A percentile compares a stretch with the other conserved stretches of the same genome.
phyloP scores from a whole-genome alignment of 2,113 vertebrate species.

The Macquaria ambigua region DNA sequence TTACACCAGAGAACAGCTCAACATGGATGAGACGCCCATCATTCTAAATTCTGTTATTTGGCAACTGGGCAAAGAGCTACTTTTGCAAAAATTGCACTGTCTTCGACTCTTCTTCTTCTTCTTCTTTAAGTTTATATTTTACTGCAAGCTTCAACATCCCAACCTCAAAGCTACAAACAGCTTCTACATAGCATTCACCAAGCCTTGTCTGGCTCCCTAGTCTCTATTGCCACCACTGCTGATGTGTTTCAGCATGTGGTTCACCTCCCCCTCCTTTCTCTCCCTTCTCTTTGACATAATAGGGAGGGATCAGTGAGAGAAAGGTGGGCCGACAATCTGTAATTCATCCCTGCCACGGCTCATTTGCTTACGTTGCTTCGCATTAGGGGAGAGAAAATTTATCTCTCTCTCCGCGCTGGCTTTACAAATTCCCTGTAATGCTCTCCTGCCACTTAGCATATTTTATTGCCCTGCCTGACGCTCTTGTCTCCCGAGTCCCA shows the following conservation, averaged over 20 bases:
- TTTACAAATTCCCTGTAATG: constrained; percentile 79
- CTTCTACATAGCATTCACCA: constrained; percentile 4
- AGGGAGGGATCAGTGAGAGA: constrained; percentile 79
- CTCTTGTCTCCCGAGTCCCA: constrained; percentile 78
- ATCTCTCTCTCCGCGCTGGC: constrained; percentile 79
- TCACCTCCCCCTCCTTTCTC: constrained; percentile 42
- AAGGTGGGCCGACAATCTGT: constrained; percentile 82
- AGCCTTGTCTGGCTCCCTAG: neutral
- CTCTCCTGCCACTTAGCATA: constrained; percentile 88
- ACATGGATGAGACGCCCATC: constrained; percentile 58
- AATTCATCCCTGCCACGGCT: constrained; percentile 87
- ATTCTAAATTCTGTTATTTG: constrained; percentile 68
- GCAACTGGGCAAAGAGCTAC: constrained; percentile 48
- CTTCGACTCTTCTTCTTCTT: constrained; percentile 49
- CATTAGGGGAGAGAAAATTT: constrained; percentile 87
- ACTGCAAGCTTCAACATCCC: constrained; percentile 3
- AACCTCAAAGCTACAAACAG: constrained; percentile 23
- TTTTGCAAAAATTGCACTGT: constrained; percentile 46
- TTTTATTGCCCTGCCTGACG: constrained; percentile 85
- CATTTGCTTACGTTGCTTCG: constrained; percentile 88
- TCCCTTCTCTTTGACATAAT: constrained; percentile 82
- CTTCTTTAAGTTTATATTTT: constrained; percentile 55
- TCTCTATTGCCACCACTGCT: constrained; percentile 34
- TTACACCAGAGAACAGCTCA: constrained; percentile 72
- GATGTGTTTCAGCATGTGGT: constrained; percentile 31